Conservation (phyloP, 2,888 invertebrate species). For the Abrostola triplasia region DNA sequence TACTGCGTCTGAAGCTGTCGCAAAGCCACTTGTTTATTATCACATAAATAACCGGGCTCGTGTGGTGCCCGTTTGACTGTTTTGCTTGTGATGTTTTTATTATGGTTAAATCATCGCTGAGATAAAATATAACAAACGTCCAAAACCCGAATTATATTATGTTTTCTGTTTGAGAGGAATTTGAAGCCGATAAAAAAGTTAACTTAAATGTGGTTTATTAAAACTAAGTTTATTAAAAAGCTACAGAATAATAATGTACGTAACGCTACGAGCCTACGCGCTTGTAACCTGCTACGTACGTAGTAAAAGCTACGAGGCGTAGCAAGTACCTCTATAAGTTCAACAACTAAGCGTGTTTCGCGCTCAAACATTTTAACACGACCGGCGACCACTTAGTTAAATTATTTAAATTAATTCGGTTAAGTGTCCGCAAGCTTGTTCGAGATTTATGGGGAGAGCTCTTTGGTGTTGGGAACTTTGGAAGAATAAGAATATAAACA, state of each 20-base stretch:
- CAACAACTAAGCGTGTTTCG: conserved; percentile 14
- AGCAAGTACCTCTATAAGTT: conserved; percentile 45
- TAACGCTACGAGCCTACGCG: conserved; percentile 59
- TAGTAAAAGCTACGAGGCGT: conserved; percentile 64
- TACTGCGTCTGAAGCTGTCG: conserved; percentile 3
- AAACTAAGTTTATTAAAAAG: conserved; percentile 1
- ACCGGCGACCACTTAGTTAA: conserved; percentile 41
- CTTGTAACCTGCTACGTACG: conserved; percentile 62
- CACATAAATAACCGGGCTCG: conserved; percentile 16
- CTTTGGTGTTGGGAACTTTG: conserved; percentile 34
- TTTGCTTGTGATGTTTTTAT: no score
- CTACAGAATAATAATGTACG: conserved; percentile 27
- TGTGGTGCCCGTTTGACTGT: no score
- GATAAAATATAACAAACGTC: no score
- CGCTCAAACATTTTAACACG: conserved; percentile 34
- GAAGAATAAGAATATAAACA: conserved; percentile 21
- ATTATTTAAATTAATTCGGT: conserved; percentile 55
- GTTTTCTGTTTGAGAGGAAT: no score
- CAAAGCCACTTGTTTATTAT: conserved; percentile 35
- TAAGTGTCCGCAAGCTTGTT: conserved; percentile 37
- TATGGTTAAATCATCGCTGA: no score
- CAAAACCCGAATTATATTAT: no score
- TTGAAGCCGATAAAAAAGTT: no score
- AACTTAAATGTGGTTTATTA: no score
- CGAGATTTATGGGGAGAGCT: conserved; percentile 39